Conservation (phyloP, 2,113 vertebrate genomes). For the Tursiops truncatus region DNA sequence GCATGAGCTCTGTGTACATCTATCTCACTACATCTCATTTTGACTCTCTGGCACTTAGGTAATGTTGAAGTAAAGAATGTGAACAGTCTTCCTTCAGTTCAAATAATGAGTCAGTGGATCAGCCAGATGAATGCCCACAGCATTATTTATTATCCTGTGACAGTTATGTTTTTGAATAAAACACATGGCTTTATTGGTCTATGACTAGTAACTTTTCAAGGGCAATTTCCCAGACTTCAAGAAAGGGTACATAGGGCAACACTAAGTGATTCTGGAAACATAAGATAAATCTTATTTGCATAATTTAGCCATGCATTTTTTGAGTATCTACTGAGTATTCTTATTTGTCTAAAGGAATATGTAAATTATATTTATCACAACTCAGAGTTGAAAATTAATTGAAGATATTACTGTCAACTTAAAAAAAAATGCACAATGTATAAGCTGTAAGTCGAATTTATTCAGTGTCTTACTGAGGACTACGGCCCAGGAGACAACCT, state of each 20-base stretch:
- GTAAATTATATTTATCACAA: slow-evolving; percentile 3
- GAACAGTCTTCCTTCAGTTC: slow-evolving; percentile 4
- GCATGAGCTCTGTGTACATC: neutral
- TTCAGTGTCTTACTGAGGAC: neutral
- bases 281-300: neutral
- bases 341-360: neutral
- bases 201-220: neutral
- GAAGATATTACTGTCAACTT: neutral
- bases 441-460: neutral
- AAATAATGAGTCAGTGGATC: neutral
- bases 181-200: neutral
- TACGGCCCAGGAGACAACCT: neutral
- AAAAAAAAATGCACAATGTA: neutral
- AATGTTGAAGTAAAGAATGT: neutral
- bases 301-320: neutral
- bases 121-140: neutral
- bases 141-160: neutral
- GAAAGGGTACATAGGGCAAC: neutral
- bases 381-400: neutral
- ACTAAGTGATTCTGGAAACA: neutral
- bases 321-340: neutral
- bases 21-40: neutral
- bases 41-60: neutral
- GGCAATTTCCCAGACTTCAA: neutral
- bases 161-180: neutral